Base-by-base conservation (phyloP, 2,888 invertebrate genomes). In the Sesamia inferens region DNA sequence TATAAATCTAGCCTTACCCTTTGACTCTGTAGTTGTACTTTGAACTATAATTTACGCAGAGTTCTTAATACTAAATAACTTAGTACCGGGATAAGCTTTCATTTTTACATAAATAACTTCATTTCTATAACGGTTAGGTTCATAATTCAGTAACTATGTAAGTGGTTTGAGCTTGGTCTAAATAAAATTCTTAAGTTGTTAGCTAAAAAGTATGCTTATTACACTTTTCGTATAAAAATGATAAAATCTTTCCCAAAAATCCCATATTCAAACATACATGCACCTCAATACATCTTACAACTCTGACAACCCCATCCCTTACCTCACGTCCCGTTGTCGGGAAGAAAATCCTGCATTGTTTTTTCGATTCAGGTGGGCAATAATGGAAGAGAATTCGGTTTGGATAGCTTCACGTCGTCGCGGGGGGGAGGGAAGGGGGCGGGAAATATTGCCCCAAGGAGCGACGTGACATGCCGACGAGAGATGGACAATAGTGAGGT, bases 311-410 rank as follows among this genome's bases (percentile, higher is more conserved):
- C 19, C 42, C 11, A n/a, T 11, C 3, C n/a, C 44, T 47, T 39
- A 55, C 48, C 13, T n/a, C 24, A 22, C 31, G 31, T 31, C 31
- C 2, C 31, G 31, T 31, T 67, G 69, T 66, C n/a, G 61, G 54
- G 67, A 57, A 68, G 51, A 64, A 72, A 81, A 76, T 78, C 76
- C 68, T 64, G 76, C 79, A 83, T 89, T 89, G 89, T 90, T 90
- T 92, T 89, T 89, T 85, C 84, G 82, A 79, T 84, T 71, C 89
- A 90, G 90, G 90, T 91, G 86, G 87, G 90, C 87, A 90, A 90
- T 91, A 90, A 90, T 74, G 58, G 83, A 73, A 78, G 83, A 82
- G 86, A 85, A 89, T 89, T 86, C 81, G 80, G 76, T 66, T 81
- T 62, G 83, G 76, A 83, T 89, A 78, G 87, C 86, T 83, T 57